These are phyloP conservation scores for Brachionus rotundiformis DNA, from an alignment of 1,140 invertebrate genomes.

Conservation along the genomic window DNA sequence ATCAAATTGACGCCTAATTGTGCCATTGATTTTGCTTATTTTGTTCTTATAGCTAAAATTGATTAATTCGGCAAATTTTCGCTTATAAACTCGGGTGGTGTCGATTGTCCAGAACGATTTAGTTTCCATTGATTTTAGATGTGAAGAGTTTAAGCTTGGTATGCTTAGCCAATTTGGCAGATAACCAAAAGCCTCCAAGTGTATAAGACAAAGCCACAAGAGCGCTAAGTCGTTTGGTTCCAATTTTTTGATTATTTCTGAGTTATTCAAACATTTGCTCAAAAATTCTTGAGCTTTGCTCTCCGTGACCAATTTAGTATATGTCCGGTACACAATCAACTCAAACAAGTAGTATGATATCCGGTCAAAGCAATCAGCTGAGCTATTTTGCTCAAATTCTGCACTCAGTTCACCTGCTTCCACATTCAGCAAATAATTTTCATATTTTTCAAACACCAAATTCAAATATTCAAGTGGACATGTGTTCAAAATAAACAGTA, in stretches of 20 bases:
- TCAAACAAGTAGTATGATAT: constrained; percentile 2
- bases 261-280: background rate
- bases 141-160: background rate
- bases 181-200: constrained; percentile 18
- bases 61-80: background rate
- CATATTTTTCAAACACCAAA: constrained; percentile 25
- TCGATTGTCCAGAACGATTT: constrained; percentile 21
- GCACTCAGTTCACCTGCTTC: background rate
- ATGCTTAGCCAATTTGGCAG: constrained; percentile 24
- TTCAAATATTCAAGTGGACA: constrained; percentile 16
- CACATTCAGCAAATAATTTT: constrained; percentile 35
- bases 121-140: background rate
- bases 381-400: constrained; percentile 35
- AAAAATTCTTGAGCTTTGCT: background rate
- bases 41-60: background rate
- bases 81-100: background rate
- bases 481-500: constrained; percentile 45
- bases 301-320: background rate
- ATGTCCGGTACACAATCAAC: background rate
- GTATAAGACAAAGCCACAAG: constrained; percentile 23
- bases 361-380: background rate
- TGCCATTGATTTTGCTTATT: background rate
- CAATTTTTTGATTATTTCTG: background rate
- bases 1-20: background rate
- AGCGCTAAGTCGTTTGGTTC: constrained; percentile 27